phyloP scores from a whole-genome alignment of 1,140 invertebrate species.

The Leptestheria dahalacensis region DNA sequence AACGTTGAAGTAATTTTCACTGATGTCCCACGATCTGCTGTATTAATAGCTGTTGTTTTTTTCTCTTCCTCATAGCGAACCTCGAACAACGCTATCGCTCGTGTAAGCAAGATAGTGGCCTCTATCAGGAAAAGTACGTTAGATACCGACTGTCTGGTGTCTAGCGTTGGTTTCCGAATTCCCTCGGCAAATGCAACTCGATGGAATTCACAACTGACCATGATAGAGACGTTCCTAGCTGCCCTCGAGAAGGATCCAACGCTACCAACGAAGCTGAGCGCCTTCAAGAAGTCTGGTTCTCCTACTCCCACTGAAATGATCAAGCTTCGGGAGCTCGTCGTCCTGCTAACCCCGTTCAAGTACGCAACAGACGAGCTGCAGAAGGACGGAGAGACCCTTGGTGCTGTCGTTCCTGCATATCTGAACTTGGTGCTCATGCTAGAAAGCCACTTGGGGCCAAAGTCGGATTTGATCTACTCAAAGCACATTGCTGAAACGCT shows the following conservation, averaged over 20 bases:
- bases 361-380: conserved; percentile 3
- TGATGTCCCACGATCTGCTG: too few species aligned
- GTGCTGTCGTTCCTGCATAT: not conserved
- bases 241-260: conserved; percentile 6
- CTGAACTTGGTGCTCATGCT: not conserved
- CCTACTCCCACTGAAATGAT: conserved; percentile 3
- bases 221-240: not conserved
- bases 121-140: not conserved
- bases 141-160: not conserved
- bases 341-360: conserved; percentile 1
- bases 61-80: not conserved
- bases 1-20: too few species aligned
- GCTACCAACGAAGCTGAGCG: not conserved
- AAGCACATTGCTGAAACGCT: not conserved
- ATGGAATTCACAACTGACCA: conserved; percentile 9
- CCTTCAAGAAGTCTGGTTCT: conserved; percentile 3
- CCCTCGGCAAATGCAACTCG: conserved; percentile 2
- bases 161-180: conserved; percentile 9
- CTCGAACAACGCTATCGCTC: not conserved
- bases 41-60: conserved; percentile 5
- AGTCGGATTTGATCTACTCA: not conserved
- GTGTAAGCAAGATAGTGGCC: not conserved
- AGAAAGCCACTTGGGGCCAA: not conserved
- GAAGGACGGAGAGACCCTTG: not conserved
- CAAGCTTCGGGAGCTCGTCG: not conserved